Conservation (phyloP, 2,888 invertebrate species). For the Agonopterix alstromeriana region DNA sequence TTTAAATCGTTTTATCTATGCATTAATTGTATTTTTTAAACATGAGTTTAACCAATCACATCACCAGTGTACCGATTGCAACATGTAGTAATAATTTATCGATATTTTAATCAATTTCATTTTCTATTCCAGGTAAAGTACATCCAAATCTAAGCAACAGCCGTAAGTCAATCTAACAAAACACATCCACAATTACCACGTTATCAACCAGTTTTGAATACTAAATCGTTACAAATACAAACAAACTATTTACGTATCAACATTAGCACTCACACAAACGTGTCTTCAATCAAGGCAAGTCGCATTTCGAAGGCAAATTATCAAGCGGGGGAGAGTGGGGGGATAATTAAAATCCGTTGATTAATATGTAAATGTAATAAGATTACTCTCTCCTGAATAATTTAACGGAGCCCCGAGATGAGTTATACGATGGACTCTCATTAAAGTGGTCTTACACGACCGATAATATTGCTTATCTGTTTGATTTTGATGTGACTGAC, state of each 20-base stretch:
- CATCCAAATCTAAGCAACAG: constrained; percentile 3
- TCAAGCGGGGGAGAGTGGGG: constrained; percentile 76
- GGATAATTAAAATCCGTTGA: constrained; percentile 98
- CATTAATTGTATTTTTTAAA: too few relatives aligned
- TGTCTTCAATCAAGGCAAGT: constrained; percentile 65
- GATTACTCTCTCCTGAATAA: constrained; percentile 96
- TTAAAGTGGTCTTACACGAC: constrained; percentile 30
- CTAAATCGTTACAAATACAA: constrained; percentile 30
- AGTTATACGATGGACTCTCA: constrained; percentile 71
- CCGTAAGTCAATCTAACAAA: constrained; percentile 24
- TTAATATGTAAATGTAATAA: constrained; percentile 99
- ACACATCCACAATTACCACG: constrained; percentile 9
- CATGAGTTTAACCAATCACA: too few relatives aligned
- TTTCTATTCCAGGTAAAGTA: constrained; percentile 50
- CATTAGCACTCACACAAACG: constrained; percentile 46
- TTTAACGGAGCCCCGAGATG: constrained; percentile 71
- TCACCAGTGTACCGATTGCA: too few relatives aligned
- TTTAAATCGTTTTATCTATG: too few relatives aligned
- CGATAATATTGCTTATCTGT: constrained; percentile 8
- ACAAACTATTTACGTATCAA: constrained; percentile 55
- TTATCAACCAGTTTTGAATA: constrained; percentile 20
- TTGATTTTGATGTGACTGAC: too few relatives aligned
- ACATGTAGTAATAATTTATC: too few relatives aligned
- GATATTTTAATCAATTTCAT: not conserved
- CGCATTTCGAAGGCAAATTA: constrained; percentile 74